Percentiles rank a stretch among this genome's conserved stretches.
Evolutionary conservation across 2,113 vertebrate genomes (phyloP).

Genomic region (Diphyllodes magnificus): DNA sequence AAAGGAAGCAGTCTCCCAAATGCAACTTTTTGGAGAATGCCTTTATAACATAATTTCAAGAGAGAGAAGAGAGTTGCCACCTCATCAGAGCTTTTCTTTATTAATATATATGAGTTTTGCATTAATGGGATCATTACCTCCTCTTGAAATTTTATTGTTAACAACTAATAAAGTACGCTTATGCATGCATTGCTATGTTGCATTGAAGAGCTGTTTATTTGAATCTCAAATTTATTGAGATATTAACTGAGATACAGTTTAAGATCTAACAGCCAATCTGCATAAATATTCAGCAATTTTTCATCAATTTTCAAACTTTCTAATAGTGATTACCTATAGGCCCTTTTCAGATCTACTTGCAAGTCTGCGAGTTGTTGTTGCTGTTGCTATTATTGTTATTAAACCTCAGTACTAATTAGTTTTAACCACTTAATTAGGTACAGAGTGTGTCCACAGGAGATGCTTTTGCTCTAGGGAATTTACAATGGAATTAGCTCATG

Average conservation of each 20-base stretch:
- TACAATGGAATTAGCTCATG: not conserved
- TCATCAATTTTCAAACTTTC: not conserved
- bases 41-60: not conserved
- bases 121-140: not conserved
- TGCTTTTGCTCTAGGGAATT: not conserved
- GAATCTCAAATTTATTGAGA: not conserved
- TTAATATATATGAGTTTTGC: not conserved
- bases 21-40: not conserved
- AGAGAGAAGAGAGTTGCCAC: not conserved
- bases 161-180: not conserved
- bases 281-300: not conserved
- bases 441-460: not conserved
- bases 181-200: not conserved
- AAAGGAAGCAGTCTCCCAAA: not conserved
- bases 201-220: not conserved
- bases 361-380: not conserved
- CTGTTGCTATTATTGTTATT: not conserved
- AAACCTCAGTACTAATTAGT: not conserved
- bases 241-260: not conserved
- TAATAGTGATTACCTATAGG: not conserved
- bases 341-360: not conserved
- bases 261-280: not conserved
- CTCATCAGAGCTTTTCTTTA: not conserved
- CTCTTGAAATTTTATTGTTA: not conserved
- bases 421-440: not conserved